Percentiles rank a stretch among this genome's conserved stretches.
phyloP scores from a whole-genome alignment of 64 coral and sea anemone species.

The Exaiptasia diaphana region DNA sequence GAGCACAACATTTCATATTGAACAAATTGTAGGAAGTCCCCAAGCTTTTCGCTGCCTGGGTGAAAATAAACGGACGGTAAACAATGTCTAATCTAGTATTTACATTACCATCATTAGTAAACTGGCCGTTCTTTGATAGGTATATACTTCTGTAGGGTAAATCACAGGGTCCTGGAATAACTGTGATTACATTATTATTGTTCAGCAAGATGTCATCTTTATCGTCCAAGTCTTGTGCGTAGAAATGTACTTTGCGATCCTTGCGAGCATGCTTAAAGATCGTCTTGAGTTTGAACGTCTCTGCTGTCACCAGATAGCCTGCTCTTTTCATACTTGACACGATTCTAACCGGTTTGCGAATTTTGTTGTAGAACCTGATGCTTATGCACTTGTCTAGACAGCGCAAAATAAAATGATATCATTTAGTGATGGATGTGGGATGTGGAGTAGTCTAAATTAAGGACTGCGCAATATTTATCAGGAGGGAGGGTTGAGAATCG shows the following conservation, averaged over 20 bases:
- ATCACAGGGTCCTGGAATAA: conserved; percentile 64
- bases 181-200: conserved; percentile 77
- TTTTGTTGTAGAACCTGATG: conserved; percentile 80
- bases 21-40: too few relatives aligned
- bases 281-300: conserved; percentile 92
- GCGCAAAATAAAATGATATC: not conserved
- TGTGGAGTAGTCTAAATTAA: not conserved
- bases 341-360: conserved; percentile 75
- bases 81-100: too few relatives aligned
- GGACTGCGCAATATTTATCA: too few relatives aligned
- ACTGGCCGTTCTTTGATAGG: conserved; percentile 41
- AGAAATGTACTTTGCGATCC: conserved; percentile 91
- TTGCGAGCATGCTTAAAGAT: conserved; percentile 95
- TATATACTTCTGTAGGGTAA: conserved; percentile 63
- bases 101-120: conserved; percentile 36
- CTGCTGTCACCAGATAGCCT: conserved; percentile 85
- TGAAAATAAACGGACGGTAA: too few relatives aligned
- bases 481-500: too few relatives aligned
- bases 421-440: too few relatives aligned
- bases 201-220: conserved; percentile 68
- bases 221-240: conserved; percentile 71
- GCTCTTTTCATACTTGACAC: conserved; percentile 91
- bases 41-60: too few relatives aligned
- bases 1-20: too few relatives aligned
- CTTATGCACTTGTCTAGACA: conserved; percentile 95